These are phyloP conservation scores for Trematomus bernacchii DNA, from an alignment of 2,797 vertebrate species.

Conservation along the genomic window DNA sequence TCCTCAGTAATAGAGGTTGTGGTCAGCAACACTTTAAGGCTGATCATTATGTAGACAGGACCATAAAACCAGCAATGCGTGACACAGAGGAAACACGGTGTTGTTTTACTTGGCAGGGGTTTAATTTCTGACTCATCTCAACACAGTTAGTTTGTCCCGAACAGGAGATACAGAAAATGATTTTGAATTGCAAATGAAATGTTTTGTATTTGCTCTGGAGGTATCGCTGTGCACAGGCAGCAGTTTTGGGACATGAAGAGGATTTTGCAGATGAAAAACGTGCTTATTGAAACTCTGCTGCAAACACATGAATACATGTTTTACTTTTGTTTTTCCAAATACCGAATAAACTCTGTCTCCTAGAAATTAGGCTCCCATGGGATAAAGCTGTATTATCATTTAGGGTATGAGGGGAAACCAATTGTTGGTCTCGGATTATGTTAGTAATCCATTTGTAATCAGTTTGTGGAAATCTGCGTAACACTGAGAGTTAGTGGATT, in stretches of 20 bases:
- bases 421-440: too few relatives aligned
- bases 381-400: too few relatives aligned
- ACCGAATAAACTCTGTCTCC: too few relatives aligned
- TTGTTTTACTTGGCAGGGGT: neutral
- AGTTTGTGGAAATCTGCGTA: too few relatives aligned
- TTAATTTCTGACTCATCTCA: too few relatives aligned
- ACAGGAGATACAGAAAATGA: neutral
- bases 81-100: neutral
- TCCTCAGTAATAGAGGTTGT: slow-evolving; percentile 18
- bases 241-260: slow-evolving; percentile 13
- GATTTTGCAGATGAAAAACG: slow-evolving; percentile 22
- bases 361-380: too few relatives aligned
- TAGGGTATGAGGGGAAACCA: too few relatives aligned
- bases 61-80: slow-evolving; percentile 10
- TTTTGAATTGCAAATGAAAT: slow-evolving; percentile 16
- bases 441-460: too few relatives aligned
- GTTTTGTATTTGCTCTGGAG: slow-evolving; percentile 20
- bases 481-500: too few relatives aligned
- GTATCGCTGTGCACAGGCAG: neutral
- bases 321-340: too few relatives aligned
- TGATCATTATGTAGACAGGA: slow-evolving; percentile 10
- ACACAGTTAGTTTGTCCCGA: neutral
- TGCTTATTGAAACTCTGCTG: slow-evolving; percentile 24
- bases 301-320: slow-evolving; percentile 6
- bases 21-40: slow-evolving; percentile 17